phyloP scores from a whole-genome alignment of 2,888 invertebrate genomes.

The Norana najaformis region DNA sequence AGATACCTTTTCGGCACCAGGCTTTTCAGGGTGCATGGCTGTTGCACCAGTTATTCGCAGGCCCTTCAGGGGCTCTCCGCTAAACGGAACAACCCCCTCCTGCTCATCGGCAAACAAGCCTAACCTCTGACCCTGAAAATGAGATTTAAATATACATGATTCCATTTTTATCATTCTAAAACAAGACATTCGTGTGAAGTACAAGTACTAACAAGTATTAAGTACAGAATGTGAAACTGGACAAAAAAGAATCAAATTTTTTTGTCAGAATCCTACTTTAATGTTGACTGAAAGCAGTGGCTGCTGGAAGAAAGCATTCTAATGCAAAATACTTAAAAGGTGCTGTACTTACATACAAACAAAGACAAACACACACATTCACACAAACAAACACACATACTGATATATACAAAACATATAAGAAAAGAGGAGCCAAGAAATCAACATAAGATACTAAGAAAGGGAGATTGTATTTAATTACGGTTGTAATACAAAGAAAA shows the following conservation, averaged over 20 bases:
- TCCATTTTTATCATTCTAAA: not conserved
- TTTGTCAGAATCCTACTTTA: too few relatives aligned
- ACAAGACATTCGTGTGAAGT: too few relatives aligned
- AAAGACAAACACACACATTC: too few relatives aligned
- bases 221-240: not conserved
- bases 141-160: not conserved
- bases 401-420: too few relatives aligned
- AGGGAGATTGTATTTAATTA: not conserved
- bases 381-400: too few relatives aligned
- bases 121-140: not conserved
- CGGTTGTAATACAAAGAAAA: not conserved
- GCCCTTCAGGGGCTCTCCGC: not conserved
- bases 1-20: not conserved
- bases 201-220: too few relatives aligned
- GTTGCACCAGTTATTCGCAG: not conserved
- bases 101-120: not conserved
- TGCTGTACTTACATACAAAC: too few relatives aligned
- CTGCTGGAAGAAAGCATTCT: too few relatives aligned
- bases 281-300: too few relatives aligned
- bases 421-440: not conserved
- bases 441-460: not conserved
- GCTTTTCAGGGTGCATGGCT: not conserved
- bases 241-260: too few relatives aligned
- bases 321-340: too few relatives aligned
- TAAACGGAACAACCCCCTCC: not conserved